Conservation (phyloP, 2,113 vertebrate species). For the Apaloderma vittatum region DNA sequence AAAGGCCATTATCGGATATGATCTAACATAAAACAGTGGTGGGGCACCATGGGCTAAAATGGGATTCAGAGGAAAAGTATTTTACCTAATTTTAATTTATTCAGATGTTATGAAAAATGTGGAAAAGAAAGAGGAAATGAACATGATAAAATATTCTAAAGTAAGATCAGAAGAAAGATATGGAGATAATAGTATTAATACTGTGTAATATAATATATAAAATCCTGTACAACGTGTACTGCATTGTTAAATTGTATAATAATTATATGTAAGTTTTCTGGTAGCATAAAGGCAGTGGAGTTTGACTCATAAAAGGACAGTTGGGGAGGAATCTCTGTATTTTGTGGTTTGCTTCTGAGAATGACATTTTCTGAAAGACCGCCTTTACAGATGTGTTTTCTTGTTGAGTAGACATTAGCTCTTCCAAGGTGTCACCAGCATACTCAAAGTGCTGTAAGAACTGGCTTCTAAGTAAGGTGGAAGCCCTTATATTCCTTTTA, state of each 20-base stretch:
- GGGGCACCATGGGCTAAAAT: background rate
- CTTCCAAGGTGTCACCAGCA: background rate
- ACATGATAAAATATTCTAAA: background rate
- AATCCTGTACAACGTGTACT: background rate
- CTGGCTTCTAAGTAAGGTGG: background rate
- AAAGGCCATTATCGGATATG: background rate
- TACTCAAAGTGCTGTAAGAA: background rate
- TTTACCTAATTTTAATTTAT: background rate
- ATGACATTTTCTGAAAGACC: background rate
- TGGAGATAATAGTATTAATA: background rate
- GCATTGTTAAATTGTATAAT: background rate
- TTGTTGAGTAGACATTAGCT: accelerated
- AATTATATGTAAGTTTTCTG: background rate
- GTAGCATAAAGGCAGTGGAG: background rate
- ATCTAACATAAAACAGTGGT: background rate
- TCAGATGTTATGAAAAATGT: background rate
- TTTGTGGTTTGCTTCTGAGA: background rate
- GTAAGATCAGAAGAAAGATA: background rate
- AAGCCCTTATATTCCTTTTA: background rate
- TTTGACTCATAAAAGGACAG: background rate
- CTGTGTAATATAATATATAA: background rate
- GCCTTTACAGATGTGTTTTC: background rate
- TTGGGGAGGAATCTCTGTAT: too few species aligned
- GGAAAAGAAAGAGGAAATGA: background rate
- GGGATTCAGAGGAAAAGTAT: background rate